phyloP scores from a whole-genome alignment of 1,140 invertebrate genomes.

The Saccostrea echinata region DNA sequence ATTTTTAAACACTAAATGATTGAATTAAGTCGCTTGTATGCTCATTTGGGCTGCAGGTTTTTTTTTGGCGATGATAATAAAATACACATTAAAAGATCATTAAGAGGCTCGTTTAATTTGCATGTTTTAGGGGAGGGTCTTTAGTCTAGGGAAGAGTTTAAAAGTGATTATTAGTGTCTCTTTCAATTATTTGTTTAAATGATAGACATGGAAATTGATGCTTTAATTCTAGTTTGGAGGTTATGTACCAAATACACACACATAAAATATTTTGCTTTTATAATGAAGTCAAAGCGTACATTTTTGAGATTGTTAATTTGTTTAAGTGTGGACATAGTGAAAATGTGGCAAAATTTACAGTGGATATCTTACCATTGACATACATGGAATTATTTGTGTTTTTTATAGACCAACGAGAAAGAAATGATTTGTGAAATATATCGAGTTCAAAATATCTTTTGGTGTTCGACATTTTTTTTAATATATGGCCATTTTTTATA shows the following conservation, averaged over 20 bases:
- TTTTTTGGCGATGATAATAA: conserved; percentile 32
- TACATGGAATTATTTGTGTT: too few species aligned
- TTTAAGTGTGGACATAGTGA: too few species aligned
- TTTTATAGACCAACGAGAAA: too few species aligned
- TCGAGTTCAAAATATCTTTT: too few species aligned
- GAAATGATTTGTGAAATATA: too few species aligned
- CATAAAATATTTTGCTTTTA: too few species aligned
- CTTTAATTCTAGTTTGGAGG: background rate
- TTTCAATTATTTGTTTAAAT: background rate
- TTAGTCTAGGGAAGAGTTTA: background rate
- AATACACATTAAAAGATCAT: conserved; percentile 39
- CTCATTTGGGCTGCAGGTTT: conserved; percentile 22
- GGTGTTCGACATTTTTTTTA: too few species aligned
- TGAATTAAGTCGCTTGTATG: background rate
- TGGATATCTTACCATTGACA: too few species aligned
- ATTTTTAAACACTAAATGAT: background rate
- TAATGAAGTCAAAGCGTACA: too few species aligned
- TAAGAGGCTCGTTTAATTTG: conserved; percentile 16
- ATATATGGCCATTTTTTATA: too few species aligned
- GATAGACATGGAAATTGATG: background rate
- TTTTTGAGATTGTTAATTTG: too few species aligned
- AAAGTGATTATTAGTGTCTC: conserved; percentile 1
- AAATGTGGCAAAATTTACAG: too few species aligned
- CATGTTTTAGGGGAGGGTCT: conserved; percentile 29
- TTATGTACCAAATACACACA: background rate